Conservation (phyloP, 53 echinoderm and acorn worm genomes). For the Glandiceps talaboti region DNA sequence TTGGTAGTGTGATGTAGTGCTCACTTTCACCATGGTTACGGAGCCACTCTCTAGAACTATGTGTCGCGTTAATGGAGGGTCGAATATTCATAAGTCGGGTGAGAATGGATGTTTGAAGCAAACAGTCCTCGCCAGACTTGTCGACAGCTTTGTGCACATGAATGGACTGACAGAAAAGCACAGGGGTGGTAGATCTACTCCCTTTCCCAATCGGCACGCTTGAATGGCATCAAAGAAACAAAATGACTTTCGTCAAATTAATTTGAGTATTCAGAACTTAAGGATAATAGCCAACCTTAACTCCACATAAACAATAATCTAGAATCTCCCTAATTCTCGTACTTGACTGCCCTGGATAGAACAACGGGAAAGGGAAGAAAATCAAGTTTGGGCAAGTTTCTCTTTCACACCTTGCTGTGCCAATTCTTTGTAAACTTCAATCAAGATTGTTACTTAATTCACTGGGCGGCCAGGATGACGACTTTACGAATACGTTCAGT, state of each 20-base stretch:
- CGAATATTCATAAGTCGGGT: background rate
- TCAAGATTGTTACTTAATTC: too few relatives aligned
- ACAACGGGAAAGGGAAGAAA: background rate
- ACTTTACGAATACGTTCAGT: too few relatives aligned
- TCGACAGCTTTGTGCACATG: slow-evolving; percentile 1
- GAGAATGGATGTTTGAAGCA: background rate
- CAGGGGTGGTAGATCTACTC: background rate
- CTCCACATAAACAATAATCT: background rate
- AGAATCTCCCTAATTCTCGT: background rate
- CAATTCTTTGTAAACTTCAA: too few relatives aligned
- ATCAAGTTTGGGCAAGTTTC: background rate
- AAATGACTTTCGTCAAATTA: background rate
- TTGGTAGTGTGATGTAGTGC: background rate
- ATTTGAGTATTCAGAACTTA: background rate
- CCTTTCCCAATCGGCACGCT: background rate
- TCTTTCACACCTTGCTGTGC: background rate
- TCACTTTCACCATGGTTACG: background rate
- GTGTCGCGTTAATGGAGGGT: background rate
- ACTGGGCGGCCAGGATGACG: too few relatives aligned
- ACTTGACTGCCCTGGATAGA: background rate
- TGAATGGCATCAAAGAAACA: background rate
- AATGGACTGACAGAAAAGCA: background rate
- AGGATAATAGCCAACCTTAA: background rate
- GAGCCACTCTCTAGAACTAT: background rate
- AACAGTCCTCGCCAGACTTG: background rate